These are phyloP conservation scores for Atta cephalotes DNA, from an alignment of 1,140 invertebrate species.

Conservation along the genomic window DNA sequence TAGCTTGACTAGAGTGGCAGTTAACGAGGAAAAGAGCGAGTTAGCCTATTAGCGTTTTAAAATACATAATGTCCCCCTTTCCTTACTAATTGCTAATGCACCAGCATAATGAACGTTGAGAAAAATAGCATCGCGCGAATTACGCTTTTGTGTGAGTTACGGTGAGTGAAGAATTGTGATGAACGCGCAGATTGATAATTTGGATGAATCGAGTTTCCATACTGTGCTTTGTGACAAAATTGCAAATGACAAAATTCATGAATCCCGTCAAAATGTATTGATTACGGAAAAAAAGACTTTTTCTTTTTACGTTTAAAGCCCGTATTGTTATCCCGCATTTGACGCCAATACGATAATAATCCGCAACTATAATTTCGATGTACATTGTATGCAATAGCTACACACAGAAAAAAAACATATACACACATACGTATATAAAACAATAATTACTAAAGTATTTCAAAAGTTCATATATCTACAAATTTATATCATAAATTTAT, in stretches of 20 bases:
- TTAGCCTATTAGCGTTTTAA: constrained; percentile 22
- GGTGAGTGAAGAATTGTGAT: background rate
- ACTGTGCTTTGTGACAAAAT: background rate
- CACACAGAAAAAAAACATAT: no score
- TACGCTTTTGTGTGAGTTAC: background rate
- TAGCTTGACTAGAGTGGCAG: background rate
- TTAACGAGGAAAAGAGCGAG: constrained; percentile 22
- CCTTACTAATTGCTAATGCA: background rate
- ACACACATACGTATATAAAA: no score
- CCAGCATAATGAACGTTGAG: background rate
- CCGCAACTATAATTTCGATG: background rate
- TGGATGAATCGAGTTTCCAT: background rate
- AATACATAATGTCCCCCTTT: background rate
- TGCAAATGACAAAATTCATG: background rate
- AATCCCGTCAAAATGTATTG: background rate
- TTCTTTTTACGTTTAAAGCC: constrained; percentile 4
- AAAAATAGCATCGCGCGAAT: background rate
- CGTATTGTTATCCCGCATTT: constrained; percentile 16
- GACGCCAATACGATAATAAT: background rate
- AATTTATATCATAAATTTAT: no score
- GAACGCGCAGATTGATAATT: constrained; percentile 15
- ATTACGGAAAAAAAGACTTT: background rate
- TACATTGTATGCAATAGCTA: background rate
- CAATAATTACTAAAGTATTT: no score
- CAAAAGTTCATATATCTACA: no score